Evolutionary conservation across 1,140 invertebrate genomes (phyloP), one percentile per base, ranked within the genome.

Genomic region (Drosophila setifemur): DNA sequence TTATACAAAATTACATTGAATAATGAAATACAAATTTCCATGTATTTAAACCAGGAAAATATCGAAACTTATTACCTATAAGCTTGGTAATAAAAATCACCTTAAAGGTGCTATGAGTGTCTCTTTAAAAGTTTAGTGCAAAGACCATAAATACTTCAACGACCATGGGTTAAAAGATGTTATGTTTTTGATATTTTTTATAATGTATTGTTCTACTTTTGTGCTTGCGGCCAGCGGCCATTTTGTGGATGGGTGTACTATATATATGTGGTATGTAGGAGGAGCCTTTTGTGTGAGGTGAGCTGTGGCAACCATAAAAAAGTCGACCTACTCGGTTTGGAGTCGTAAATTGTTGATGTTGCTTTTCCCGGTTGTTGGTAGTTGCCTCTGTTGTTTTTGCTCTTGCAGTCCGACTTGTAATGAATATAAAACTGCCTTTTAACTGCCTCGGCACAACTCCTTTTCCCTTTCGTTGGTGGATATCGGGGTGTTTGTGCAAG

Each of bases 401-500:
- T 50, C 25, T 9, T 52, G 42, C 26, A 47, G 52, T 53, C 37
- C 35, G 76, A 57, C 50, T 71, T 39, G 69, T 83, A 79, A 85
- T 83, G 79, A 74, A 83, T 74, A 85, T 71, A 83, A 78, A 78
- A 85, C 74, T 64, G 64, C 33, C 58, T 63, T 78, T 83, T 85
- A 78, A 85, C 74, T 78, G 79, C 79, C 55, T 58, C 63, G 25
- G 23, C 18, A 16, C 39, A 39, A 37, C 57, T 37, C 28, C 29
- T 39, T 25, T 33, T n/a, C 21, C 9, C 49, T 5, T 33, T 18
- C 21, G 4, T 64, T 7, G 18, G 35, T 43, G 14, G 11, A 4
- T 12, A 5, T 14, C 33, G 12, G 6, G 18, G 16, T 40, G 58
- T 40, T 58, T 70, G 37, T 55, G 35, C 72, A 67, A 61, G 40